Percentiles rank a stretch among this genome's conserved stretches.
Evolutionary conservation across 2,113 vertebrate species (phyloP).

Genomic region (Sardina pilchardus): DNA sequence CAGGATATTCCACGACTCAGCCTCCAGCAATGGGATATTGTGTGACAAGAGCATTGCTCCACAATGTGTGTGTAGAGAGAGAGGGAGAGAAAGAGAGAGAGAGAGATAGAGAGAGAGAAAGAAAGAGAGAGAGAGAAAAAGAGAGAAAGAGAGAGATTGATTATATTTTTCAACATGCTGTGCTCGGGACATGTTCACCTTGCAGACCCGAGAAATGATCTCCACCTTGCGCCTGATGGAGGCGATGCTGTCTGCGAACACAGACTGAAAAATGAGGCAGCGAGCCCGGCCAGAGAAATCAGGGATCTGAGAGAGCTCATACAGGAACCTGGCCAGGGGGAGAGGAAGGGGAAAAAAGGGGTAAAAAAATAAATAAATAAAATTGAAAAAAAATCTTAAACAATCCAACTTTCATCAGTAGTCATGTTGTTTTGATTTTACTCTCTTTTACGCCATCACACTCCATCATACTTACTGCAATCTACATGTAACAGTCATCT

Average conservation of each 20-base stretch:
- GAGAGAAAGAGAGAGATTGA: no score
- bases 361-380: neutral
- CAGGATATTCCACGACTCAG: no score
- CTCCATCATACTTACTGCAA: neutral
- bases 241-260: slow-evolving; percentile 81
- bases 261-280: slow-evolving; percentile 90
- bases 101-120: no score
- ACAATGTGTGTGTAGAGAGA: no score
- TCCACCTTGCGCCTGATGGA: slow-evolving; percentile 81
- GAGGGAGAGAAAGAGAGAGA: no score
- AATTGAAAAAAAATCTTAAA: neutral
- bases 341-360: neutral
- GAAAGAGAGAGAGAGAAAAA: no score
- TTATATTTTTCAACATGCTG: neutral
- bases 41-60: no score
- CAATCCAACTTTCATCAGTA: neutral
- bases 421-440: neutral
- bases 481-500: neutral
- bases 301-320: slow-evolving; percentile 91
- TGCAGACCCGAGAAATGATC: slow-evolving; percentile 78
- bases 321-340: slow-evolving; percentile 81
- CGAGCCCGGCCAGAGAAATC: slow-evolving; percentile 86
- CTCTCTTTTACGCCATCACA: neutral
- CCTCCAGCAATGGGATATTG: no score
- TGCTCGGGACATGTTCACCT: slow-evolving; percentile 66